Evolutionary conservation across 1,140 invertebrate genomes (phyloP), one percentile per base, ranked within the genome.

Genomic region (Papilio glaucus): DNA sequence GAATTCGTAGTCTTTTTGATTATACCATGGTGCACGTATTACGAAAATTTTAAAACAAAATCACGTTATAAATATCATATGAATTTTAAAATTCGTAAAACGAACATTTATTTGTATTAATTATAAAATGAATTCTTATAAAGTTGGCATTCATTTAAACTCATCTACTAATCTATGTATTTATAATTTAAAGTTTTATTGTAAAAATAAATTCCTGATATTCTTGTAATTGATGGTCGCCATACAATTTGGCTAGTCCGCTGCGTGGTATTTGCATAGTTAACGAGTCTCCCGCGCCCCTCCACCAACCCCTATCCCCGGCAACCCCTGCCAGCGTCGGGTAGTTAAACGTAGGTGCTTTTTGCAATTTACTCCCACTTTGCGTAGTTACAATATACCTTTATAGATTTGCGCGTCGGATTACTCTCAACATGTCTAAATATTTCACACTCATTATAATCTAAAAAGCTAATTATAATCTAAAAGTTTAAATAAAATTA

Each of bases 201-300:
- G 24, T 0, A 57, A 57, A 57, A 26, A 9, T 53, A 57, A 57
- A 57, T 26, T 57, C 49, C 49, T 37, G n/a, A 3, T 33, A 61
- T 0, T 37, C 6, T 0, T 18, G n/a, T 62, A 15, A 42, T 33
- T 65, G 37, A 41, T 65, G 62, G 29, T 39, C 62, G 33, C 18
- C 72, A 75, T 53, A 42, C 61, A 62, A 38, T 72, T 63, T 38
- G n/a, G 29, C 62, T 21, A 37, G 62, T 65, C 62, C 37, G 62
- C 71, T 72, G 63, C 73, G 72, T 42, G 18, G 71, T 85, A 86
- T 86, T 86, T 86, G 85, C 85, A 86, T 86, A 86, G 75, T 77
- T 86, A 86, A 86, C 85, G 85, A 85, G 83, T 72, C 53, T 68
- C 74, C 75, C 71, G 13, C 33, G 6, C 15, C 18, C 24, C 60